Evolutionary conservation across 2,888 invertebrate species (phyloP), one percentile per base, ranked within the genome.

Genomic region (Andrena hattorfiana): DNA sequence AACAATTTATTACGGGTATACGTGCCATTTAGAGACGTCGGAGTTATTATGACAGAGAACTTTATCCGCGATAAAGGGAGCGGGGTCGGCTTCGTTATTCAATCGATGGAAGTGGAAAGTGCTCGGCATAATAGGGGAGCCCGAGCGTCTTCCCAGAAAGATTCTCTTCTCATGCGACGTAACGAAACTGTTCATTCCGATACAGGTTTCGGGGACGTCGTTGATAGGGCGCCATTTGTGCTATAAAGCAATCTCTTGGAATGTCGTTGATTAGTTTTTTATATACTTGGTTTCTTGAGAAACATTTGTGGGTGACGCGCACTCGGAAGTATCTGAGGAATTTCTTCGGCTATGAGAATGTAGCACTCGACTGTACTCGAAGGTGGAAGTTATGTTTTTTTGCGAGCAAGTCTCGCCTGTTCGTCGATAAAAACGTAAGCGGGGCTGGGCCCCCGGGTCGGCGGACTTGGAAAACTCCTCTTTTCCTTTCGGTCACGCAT

Each of bases 1-100:
- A 92, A 92, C 91, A 91, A 92, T 92, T 92, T 92, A 91, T 92
- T 90, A 91, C 90, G 92, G 89, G 91, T 92, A 92, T 92, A 91
- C 90, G 91, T 91, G 88, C 90, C 90, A 89, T 92, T 92, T 92
- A 90, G 89, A 87, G 89, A 89, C 89, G 87, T 87, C 82, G 77
- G 91, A 92, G 91, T 92, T 92, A 92, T 92, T 91, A 92, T 90
- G 91, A 91, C 90, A 87, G 87, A 88, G 89, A 92, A 92, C 85
- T 91, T 92, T 92, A 92, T 91, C 89, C 81, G 85, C 81, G 85
- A 86, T 87, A 81, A 81, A 75, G 85, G 83, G 85, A 80, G 77
- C 56, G 70, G 28, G 64, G 70, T 72, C 68, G 79, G 75, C 71
- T 78, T 71, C 60, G 68, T 80, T 83, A 69, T 79, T 82, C 76